Conservation (phyloP, 1,140 invertebrate species). For the Heliothis subflexa region DNA sequence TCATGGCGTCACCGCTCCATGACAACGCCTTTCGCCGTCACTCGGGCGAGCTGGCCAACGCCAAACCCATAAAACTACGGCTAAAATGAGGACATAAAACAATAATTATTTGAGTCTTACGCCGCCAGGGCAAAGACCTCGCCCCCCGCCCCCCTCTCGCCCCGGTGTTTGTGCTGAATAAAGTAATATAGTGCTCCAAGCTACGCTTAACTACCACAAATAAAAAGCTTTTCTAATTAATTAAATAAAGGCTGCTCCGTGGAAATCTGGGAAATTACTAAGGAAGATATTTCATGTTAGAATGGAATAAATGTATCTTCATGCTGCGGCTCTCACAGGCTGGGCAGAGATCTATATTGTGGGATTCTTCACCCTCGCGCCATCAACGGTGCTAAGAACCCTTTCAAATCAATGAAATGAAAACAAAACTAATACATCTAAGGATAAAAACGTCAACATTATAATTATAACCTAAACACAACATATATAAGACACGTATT, state of each 20-base stretch:
- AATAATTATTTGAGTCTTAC: constrained; percentile 19
- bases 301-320: neutral
- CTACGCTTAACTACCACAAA: constrained; percentile 4
- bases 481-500: constrained; percentile 23
- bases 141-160: neutral
- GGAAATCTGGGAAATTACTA: constrained; percentile 6
- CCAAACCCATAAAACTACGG: neutral
- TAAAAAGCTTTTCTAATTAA: neutral
- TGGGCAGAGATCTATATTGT: constrained; percentile 2
- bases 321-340: neutral
- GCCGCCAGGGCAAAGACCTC: constrained; percentile 15
- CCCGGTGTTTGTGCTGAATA: constrained; percentile 4
- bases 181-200: constrained; percentile 18
- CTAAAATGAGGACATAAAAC: constrained; percentile 8
- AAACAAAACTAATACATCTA: constrained; percentile 21
- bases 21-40: constrained; percentile 7
- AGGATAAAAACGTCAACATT: neutral
- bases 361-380: neutral
- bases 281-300: neutral
- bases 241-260: neutral
- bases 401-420: constrained; percentile 34
- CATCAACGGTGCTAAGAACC: neutral
- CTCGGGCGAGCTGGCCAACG: neutral
- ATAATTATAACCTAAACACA: constrained; percentile 2
- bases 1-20: constrained; percentile 1